Base-by-base conservation (phyloP, 2,797 vertebrate genomes). In the Pseudotriccus pelzelni region DNA sequence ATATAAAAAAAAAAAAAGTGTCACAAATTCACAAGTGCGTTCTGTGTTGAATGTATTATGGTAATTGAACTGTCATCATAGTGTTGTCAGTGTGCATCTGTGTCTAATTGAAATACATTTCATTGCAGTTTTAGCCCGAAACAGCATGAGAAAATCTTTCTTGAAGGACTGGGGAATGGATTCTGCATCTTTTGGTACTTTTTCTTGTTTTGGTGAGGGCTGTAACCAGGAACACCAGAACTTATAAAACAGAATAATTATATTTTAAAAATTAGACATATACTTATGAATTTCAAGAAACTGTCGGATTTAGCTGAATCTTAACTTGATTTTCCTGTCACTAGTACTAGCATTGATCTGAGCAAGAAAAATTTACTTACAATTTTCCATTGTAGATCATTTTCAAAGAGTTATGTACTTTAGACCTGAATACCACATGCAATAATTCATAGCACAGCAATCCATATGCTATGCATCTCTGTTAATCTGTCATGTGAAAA, bases 401-500 rank as follows among this genome's bases (percentile, higher is more conserved):
- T 96, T 93, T 56, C 30, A 68, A 50, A 95, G 78, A 93, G 19
- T 87, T 90, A 91, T 81, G 34, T 72, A 81, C 46, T 87, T 91
- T 64, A 85, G 69, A 53, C 30, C 73, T 87, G 84, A 89, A 85
- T 78, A 91, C 25, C 58, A 80, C 46, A 63, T 89, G 68, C 58
- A 91, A 30, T 95, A 95, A 89, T 67, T 96, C 92, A 89, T 53
- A 80, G 68, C 62, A 91, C 44, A 92, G 84, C 43, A 91, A 96
- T 83, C 89, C 93, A 94, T 95, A 94, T 75, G 95, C 68, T 92
- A 50, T 75, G 70, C 58, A 93, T 96, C 93, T 95, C 94, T 92
- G 39, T 89, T 96, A 97, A 96, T 92, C 95, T 96, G 94, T 86
- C 90, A 92, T 92, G 78, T 85, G 60, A 92, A 96, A 91, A 87